Evolutionary conservation across 2,113 vertebrate genomes (phyloP).

Genomic region (Protomyctophum bolini): DNA sequence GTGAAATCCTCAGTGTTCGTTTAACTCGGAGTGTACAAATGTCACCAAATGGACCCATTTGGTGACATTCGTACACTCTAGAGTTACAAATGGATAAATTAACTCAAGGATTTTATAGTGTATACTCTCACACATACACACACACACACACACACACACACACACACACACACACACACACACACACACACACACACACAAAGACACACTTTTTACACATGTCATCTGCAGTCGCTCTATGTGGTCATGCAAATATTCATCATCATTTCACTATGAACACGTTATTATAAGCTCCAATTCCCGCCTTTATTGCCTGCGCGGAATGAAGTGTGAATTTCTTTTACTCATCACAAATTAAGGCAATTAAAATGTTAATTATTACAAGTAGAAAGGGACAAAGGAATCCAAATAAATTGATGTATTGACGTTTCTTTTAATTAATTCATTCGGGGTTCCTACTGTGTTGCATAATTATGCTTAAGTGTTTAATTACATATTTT

Average conservation of each 20-base stretch:
- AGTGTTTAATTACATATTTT: conserved; percentile 97
- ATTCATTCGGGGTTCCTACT: conserved; percentile 88
- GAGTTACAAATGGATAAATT: no score
- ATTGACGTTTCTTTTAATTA: conserved; percentile 89
- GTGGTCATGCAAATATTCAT: conserved; percentile 39
- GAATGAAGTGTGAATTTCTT: conserved; percentile 67
- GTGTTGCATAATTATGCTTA: conserved; percentile 89
- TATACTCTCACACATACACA: background rate
- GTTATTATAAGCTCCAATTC: conserved; percentile 43
- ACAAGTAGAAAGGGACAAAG: conserved; percentile 82
- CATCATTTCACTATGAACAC: conserved; percentile 32
- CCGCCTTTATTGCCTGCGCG: conserved; percentile 43
- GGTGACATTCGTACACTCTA: no score
- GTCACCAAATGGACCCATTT: no score
- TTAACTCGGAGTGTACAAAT: no score
- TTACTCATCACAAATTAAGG: conserved; percentile 71
- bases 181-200: conserved; percentile 5
- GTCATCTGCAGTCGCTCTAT: conserved; percentile 25
- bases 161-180: conserved; percentile 10
- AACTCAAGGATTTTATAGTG: no score
- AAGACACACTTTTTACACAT: conserved; percentile 16
- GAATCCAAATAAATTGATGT: conserved; percentile 89
- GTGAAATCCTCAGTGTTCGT: no score
- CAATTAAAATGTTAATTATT: conserved; percentile 82
- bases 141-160: conserved; percentile 17